Conservation (phyloP, 2,797 vertebrate species). For the Microcaecilia unicolor region DNA sequence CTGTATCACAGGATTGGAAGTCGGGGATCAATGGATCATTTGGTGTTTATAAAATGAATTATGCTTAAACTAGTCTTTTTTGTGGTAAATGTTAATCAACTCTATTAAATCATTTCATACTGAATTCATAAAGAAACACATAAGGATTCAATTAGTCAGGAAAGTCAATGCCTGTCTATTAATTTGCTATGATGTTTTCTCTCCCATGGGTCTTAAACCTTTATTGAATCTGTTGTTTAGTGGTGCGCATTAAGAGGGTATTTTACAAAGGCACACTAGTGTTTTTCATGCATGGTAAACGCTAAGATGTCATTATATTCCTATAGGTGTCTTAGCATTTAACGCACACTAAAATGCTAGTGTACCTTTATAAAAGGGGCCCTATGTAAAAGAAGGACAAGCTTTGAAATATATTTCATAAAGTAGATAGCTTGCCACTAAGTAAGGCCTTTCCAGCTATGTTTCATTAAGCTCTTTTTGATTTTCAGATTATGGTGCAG, state of each 20-base stretch:
- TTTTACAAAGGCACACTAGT: no score
- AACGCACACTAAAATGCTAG: no score
- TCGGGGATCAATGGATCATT: no score
- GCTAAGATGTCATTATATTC: no score
- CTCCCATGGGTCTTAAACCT: conserved; percentile 23
- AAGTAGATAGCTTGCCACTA: conserved; percentile 3
- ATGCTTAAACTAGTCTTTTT: no score
- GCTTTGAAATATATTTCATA: conserved; percentile 20
- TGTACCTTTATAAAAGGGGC: no score
- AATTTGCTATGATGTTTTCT: conserved; percentile 21
- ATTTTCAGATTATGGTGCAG: conserved; percentile 6
- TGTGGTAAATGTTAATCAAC: no score
- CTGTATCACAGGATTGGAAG: no score
- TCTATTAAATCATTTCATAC: no score
- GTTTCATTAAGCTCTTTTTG: conserved; percentile 11
- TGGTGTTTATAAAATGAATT: no score
- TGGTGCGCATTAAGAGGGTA: conserved; percentile 29
- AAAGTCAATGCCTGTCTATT: conserved; percentile 20
- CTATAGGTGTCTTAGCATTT: no score
- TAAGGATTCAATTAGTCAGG: conserved; percentile 3
- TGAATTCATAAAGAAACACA: conserved; percentile 13
- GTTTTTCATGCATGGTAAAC: no score
- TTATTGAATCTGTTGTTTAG: conserved; percentile 21
- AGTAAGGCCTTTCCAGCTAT: conserved; percentile 2
- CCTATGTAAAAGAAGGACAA: conserved; percentile 10